Evolutionary conservation across 1,140 invertebrate genomes (phyloP), one percentile per base, ranked within the genome.

Genomic region (Atta colombica): DNA sequence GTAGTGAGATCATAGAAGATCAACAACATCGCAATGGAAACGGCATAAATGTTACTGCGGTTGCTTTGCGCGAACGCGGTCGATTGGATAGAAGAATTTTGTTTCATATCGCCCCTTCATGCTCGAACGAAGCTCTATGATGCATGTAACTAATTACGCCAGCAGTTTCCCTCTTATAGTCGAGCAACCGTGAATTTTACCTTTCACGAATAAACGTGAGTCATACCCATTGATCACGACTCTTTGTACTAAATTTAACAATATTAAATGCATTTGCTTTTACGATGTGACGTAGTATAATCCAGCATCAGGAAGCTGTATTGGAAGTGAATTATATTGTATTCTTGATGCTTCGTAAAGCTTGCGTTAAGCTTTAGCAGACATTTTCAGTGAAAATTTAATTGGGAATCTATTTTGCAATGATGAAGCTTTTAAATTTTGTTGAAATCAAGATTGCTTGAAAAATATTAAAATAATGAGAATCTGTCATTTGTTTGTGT

Each of bases 21-120:
- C 5, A 51, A 35, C 75, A 55, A 18, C 16, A 25, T 21, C 10
- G 25, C 25, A 53, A 61, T 61, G 55, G 39, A 63, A 61, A 71
- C 55, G 18, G 55, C 18, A 49, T 77, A 85, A 82, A 75, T 55
- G 74, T 69, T 55, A 49, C 21, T 66, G 61, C 72, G 85, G 45
- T 77, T 72, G 53, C 58, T 63, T 88, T 39, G 66, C 71, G 25
- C 28, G 35, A 78, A 25, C 63, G 53, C 39, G 39, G 16, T 84
- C 49, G 71, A 77, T 77, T 25, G 45, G 31, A 78, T 55, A 45
- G 28, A 80, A 89, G 84, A 89, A 74, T 89, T 45, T 77, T 39
- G 88, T 82, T 89, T 87, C 69, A 58, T 89, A 77, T 85, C 71
- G n/a, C 66, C 58, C 58, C 63, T 89, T 89, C 77, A 53, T 68